phyloP scores from a whole-genome alignment of 2,113 vertebrate species.

The Micronycteris hirsuta region DNA sequence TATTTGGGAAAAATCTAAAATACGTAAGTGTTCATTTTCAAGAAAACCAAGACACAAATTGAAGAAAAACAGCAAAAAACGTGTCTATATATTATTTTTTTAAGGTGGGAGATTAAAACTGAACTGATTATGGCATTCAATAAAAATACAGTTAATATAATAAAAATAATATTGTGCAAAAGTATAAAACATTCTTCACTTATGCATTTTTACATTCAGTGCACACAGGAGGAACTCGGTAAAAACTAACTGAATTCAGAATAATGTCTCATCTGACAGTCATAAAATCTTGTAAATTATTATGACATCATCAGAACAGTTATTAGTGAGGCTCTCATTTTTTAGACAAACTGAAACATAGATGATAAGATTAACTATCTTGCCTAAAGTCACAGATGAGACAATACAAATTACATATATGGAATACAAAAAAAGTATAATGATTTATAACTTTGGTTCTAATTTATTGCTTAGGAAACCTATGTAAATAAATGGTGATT shows the following conservation, averaged over 20 bases:
- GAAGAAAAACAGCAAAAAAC: not conserved
- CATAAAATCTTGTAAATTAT: not conserved
- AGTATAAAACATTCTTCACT: not conserved
- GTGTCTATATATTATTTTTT: not conserved
- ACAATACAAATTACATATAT: not conserved
- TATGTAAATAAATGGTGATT: not conserved
- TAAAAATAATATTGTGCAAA: not conserved
- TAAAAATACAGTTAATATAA: not conserved
- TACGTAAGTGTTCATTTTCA: not conserved
- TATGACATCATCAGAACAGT: not conserved
- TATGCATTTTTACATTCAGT: not conserved
- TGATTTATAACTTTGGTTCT: not conserved
- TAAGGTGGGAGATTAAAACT: not conserved
- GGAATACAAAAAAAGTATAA: not conserved
- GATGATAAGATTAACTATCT: not conserved
- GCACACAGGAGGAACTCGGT: not conserved
- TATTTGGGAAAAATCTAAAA: not conserved
- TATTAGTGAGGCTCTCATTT: not conserved
- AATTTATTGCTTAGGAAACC: not conserved
- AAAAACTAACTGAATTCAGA: not conserved
- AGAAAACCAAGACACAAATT: not conserved
- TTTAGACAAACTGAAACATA: not conserved
- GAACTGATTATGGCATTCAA: not conserved
- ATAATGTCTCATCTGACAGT: not conserved
- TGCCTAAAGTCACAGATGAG: not conserved